phyloP scores from a whole-genome alignment of 1,140 invertebrate species.

The Drosophila hydei region DNA sequence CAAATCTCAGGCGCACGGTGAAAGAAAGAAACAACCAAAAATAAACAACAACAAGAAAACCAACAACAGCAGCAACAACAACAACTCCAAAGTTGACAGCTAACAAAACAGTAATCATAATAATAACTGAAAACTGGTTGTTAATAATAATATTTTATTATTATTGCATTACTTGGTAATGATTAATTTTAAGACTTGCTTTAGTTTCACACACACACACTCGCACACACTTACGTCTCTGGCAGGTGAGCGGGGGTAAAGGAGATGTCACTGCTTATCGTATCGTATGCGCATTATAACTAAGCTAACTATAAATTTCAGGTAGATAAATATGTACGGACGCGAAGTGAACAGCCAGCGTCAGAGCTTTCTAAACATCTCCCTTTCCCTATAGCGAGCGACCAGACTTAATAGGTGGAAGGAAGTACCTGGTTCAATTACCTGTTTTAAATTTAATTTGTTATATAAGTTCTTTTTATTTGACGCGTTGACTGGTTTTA shows the following conservation, averaged over 20 bases:
- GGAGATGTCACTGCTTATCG: constrained; percentile 4
- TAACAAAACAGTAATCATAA: constrained; percentile 57
- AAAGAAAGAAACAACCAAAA: constrained; percentile 24
- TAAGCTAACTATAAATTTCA: constrained; percentile 8
- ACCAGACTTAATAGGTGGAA: background rate
- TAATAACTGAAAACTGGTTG: constrained; percentile 70
- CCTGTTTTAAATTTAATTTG: background rate
- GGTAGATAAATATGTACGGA: background rate
- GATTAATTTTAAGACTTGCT: constrained; percentile 62
- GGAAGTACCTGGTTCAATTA: constrained; percentile 4
- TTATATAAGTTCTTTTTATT: background rate
- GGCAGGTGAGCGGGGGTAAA: background rate
- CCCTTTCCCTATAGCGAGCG: background rate
- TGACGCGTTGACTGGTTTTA: background rate
- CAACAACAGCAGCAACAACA: constrained; percentile 17
- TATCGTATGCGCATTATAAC: constrained; percentile 3
- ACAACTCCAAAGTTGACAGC: constrained; percentile 46
- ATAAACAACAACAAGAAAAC: constrained; percentile 17
- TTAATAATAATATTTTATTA: constrained; percentile 77
- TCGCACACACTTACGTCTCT: background rate
- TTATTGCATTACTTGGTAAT: constrained; percentile 79
- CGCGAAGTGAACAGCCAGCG: no score
- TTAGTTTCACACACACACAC: constrained; percentile 41
- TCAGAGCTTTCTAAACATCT: constrained; percentile 6
- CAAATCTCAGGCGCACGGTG: constrained; percentile 28